Percentiles rank a stretch among this genome's conserved stretches.
phyloP scores from a whole-genome alignment of 2,888 invertebrate species.

The Cephus rjabovi region DNA sequence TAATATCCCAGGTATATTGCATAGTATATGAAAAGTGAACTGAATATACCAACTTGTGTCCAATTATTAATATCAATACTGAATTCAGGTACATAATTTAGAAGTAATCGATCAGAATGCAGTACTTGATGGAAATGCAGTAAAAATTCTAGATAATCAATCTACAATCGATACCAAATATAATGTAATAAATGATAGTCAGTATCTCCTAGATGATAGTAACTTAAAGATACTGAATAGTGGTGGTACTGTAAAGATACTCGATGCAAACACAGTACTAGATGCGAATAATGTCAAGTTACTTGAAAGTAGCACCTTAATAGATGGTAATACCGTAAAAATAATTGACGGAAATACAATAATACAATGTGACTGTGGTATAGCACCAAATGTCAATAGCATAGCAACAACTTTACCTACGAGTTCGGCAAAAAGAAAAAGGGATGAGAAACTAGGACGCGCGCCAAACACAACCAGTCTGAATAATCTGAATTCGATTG shows the following conservation, averaged over 20 bases:
- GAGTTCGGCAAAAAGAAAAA: slow-evolving; percentile 53
- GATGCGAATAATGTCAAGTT: slow-evolving; percentile 52
- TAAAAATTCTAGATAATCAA: slow-evolving; percentile 53
- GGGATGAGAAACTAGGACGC: slow-evolving; percentile 47
- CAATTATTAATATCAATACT: background rate
- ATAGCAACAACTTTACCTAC: slow-evolving; percentile 15
- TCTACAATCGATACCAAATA: slow-evolving; percentile 47
- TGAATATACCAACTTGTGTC: background rate
- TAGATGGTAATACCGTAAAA: slow-evolving; percentile 35
- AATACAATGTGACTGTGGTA: slow-evolving; percentile 39
- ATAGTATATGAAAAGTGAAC: background rate
- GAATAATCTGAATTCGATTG: slow-evolving; percentile 56
- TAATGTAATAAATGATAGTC: slow-evolving; percentile 46
- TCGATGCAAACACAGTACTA: slow-evolving; percentile 50
- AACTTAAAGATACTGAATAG: slow-evolving; percentile 50
- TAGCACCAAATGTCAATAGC: slow-evolving; percentile 2
- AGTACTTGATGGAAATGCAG: slow-evolving; percentile 44
- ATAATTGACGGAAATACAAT: slow-evolving; percentile 43
- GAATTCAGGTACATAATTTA: slow-evolving; percentile 50
- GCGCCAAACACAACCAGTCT: slow-evolving; percentile 38
- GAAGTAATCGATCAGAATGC: slow-evolving; percentile 54
- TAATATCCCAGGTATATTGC: slow-evolving; percentile 53
- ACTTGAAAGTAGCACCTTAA: slow-evolving; percentile 39
- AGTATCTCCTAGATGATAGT: slow-evolving; percentile 51
- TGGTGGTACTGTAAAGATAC: slow-evolving; percentile 48